A percentile compares a stretch with the other conserved stretches of the same genome.
Evolutionary conservation across 2,113 vertebrate species (phyloP).

Genomic region (Austrofundulus limnaeus): DNA sequence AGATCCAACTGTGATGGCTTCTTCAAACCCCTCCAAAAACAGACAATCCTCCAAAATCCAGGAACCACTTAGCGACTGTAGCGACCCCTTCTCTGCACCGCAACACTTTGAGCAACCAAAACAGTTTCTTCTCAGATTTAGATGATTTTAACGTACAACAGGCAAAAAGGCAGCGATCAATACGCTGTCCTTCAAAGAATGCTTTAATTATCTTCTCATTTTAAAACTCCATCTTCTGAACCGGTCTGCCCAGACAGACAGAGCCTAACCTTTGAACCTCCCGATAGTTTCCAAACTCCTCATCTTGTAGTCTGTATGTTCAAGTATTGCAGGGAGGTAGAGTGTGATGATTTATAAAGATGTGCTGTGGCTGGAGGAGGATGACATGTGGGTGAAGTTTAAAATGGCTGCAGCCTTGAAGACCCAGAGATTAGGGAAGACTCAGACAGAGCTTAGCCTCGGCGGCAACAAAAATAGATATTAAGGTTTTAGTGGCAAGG

Average conservation of each 20-base stretch:
- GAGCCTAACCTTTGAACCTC: conserved; percentile 5
- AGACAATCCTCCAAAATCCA: too few species aligned
- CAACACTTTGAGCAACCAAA: too few species aligned
- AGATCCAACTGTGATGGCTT: too few species aligned
- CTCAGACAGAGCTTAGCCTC: conserved; percentile 73
- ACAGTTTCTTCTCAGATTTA: too few species aligned
- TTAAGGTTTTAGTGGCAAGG: conserved; percentile 64
- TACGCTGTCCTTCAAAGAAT: too few species aligned
- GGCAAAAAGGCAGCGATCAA: too few species aligned
- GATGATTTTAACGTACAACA: too few species aligned
- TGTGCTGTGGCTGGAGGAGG: conserved; percentile 30
- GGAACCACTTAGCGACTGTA: too few species aligned
- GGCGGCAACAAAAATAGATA: conserved; percentile 58
- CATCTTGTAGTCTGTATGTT: background rate
- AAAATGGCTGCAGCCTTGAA: conserved; percentile 54
- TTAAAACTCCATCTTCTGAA: background rate
- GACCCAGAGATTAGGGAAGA: conserved; percentile 56
- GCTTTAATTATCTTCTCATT: background rate
- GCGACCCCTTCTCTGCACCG: too few species aligned
- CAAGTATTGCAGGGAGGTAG: conserved; percentile 23
- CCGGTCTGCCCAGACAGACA: background rate
- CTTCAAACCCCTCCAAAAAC: too few species aligned
- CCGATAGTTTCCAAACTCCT: background rate
- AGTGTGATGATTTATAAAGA: conserved; percentile 39
- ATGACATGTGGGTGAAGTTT: background rate